Conservation (phyloP, 1,140 invertebrate genomes). For the Bemisia tabaci region DNA sequence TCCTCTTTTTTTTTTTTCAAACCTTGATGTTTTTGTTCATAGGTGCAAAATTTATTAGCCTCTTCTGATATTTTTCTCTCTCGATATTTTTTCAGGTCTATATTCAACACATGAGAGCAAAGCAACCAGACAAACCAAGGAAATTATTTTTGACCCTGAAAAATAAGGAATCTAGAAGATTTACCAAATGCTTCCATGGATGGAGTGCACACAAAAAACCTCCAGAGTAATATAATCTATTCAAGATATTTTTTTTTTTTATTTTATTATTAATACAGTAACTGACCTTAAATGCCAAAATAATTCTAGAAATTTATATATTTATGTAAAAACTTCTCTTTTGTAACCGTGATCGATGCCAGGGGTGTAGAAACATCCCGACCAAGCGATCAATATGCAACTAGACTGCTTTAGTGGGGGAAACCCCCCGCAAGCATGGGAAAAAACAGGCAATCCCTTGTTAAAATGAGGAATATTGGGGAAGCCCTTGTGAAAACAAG, state of each 20-base stretch:
- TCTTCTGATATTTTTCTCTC: too few species aligned
- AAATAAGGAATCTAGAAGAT: slow-evolving; percentile 86
- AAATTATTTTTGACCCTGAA: slow-evolving; percentile 95
- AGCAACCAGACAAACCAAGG: slow-evolving; percentile 80
- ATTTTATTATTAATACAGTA: slow-evolving; percentile 1
- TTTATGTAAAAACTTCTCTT: too few species aligned
- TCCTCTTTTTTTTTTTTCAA: neutral
- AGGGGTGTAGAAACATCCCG: too few species aligned
- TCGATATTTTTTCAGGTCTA: slow-evolving; percentile 58
- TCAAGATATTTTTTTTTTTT: neutral
- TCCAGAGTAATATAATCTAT: slow-evolving; percentile 34
- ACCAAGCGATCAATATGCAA: too few species aligned
- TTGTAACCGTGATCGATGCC: too few species aligned
- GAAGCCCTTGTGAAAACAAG: too few species aligned
- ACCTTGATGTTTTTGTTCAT: too few species aligned
- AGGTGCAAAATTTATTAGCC: too few species aligned
- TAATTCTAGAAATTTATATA: neutral
- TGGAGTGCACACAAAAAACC: slow-evolving; percentile 70
- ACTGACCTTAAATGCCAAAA: neutral
- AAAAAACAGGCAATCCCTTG: too few species aligned
- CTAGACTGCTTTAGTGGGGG: too few species aligned
- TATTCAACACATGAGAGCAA: slow-evolving; percentile 90
- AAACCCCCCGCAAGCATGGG: too few species aligned
- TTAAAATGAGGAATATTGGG: too few species aligned
- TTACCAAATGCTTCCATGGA: slow-evolving; percentile 97